These are phyloP conservation scores for Campaea margaritaria DNA, from an alignment of 2,888 invertebrate species.

Conservation along the genomic window DNA sequence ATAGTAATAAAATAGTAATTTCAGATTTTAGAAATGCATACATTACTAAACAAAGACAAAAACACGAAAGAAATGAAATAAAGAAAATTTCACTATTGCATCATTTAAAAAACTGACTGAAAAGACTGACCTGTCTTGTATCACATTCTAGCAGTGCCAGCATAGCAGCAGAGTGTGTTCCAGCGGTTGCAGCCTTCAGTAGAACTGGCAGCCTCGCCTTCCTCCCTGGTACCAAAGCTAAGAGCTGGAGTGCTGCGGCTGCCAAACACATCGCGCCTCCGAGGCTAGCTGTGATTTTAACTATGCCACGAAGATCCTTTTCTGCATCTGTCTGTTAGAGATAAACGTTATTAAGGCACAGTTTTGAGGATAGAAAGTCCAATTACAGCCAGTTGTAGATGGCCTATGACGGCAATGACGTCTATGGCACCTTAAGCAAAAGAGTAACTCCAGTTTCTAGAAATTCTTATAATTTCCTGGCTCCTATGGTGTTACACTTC, in stretches of 20 bases:
- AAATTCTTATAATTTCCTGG: no score
- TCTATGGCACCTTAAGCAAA: no score
- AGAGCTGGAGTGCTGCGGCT: slow-evolving; percentile 69
- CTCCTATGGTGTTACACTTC: background rate
- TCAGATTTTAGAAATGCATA: no score
- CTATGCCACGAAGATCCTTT: slow-evolving; percentile 70
- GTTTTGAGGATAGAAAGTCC: no score
- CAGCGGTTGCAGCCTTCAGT: slow-evolving; percentile 71
- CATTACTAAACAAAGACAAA: background rate
- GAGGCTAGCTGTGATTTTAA: slow-evolving; percentile 71
- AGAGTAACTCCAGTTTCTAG: no score
- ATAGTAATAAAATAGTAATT: no score
- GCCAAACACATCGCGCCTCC: slow-evolving; percentile 75
- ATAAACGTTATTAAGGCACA: no score
- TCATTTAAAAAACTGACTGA: no score
- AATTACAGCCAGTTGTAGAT: no score
- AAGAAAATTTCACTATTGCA: no score
- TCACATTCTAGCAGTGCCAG: slow-evolving; percentile 71
- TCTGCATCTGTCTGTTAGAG: slow-evolving; percentile 69
- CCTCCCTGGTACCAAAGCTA: slow-evolving; percentile 62
- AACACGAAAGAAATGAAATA: no score
- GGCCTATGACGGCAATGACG: no score
- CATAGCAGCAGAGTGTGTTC: slow-evolving; percentile 73
- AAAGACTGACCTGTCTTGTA: slow-evolving; percentile 63
- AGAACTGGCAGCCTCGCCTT: slow-evolving; percentile 63